Percentiles rank a stretch among this genome's conserved stretches.
These are phyloP conservation scores for Cheilosia impressa DNA, from an alignment of 2,888 invertebrate species.

Conservation along the genomic window DNA sequence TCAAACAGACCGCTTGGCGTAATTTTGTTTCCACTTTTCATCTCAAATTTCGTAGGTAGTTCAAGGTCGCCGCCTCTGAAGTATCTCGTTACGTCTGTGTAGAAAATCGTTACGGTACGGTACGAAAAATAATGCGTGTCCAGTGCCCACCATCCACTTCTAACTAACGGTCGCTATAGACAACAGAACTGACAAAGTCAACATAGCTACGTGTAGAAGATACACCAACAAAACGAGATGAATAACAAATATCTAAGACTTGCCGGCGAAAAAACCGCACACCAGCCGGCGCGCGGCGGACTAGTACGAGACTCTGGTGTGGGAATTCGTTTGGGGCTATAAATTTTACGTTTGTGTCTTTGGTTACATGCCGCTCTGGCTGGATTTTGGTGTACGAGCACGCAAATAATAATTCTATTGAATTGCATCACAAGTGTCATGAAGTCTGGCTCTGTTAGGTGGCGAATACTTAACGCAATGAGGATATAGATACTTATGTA, in stretches of 20 bases:
- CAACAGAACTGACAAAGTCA: constrained; percentile 22
- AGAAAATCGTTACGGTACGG: constrained; percentile 24
- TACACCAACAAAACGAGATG: constrained; percentile 27
- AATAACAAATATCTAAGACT: constrained; percentile 30
- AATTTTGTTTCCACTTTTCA: constrained; percentile 13
- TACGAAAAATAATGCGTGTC: not conserved
- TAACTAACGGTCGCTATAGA: constrained; percentile 21
- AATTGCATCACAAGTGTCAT: constrained; percentile 46
- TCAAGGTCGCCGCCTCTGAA: constrained; percentile 55
- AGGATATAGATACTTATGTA: constrained; percentile 59
- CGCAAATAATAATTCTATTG: constrained; percentile 31
- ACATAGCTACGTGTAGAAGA: constrained; percentile 17
- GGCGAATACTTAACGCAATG: constrained; percentile 39
- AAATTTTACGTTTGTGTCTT: constrained; percentile 28
- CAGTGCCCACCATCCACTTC: constrained; percentile 1
- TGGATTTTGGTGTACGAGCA: constrained; percentile 6
- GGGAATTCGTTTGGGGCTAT: constrained; percentile 11
- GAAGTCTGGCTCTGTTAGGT: constrained; percentile 17
- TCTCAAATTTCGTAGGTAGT: constrained; percentile 71
- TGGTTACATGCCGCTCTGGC: constrained; percentile 19
- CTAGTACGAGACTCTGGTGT: constrained; percentile 31
- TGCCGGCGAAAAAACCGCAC: constrained; percentile 39
- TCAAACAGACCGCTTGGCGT: constrained; percentile 10
- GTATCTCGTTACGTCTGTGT: constrained; percentile 54
- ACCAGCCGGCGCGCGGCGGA: constrained; percentile 36